A percentile compares a stretch with the other conserved stretches of the same genome.
These are phyloP conservation scores for Tricholauxania praeusta DNA, from an alignment of 2,888 invertebrate species.

Conservation along the genomic window DNA sequence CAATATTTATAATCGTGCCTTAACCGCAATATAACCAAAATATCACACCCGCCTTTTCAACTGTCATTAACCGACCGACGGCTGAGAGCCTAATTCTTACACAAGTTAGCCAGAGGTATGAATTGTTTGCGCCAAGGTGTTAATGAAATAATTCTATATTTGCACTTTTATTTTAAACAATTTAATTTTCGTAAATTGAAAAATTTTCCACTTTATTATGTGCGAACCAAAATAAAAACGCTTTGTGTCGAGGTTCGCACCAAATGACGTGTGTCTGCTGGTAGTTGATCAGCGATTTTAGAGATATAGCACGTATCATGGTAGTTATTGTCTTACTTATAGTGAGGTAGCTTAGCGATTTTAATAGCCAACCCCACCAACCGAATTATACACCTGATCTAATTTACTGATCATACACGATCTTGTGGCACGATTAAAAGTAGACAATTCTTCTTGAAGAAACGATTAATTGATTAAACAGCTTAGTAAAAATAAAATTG, in stretches of 20 bases:
- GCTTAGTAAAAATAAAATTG: no score
- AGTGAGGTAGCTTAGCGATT: no score
- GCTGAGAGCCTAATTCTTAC: no score
- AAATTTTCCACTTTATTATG: slow-evolving; percentile 36
- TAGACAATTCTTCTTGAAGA: background rate
- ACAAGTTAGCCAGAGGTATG: no score
- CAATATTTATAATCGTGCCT: no score
- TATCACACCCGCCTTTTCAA: no score
- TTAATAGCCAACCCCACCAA: no score
- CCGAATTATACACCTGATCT: no score
- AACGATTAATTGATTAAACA: background rate
- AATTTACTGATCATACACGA: background rate
- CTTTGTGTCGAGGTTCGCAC: background rate
- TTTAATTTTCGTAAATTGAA: slow-evolving; percentile 34
- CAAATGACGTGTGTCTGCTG: background rate
- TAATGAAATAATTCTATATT: slow-evolving; percentile 53
- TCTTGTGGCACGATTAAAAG: background rate
- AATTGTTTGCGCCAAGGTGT: slow-evolving; percentile 31
- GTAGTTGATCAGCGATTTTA: background rate
- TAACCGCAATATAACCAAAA: no score
- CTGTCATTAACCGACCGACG: no score
- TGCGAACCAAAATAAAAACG: background rate
- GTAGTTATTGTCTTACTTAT: no score
- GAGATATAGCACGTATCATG: no score
- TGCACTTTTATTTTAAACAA: slow-evolving; percentile 37